These are phyloP conservation scores for Molanna angustata DNA, from an alignment of 2,888 invertebrate species.

Conservation along the genomic window DNA sequence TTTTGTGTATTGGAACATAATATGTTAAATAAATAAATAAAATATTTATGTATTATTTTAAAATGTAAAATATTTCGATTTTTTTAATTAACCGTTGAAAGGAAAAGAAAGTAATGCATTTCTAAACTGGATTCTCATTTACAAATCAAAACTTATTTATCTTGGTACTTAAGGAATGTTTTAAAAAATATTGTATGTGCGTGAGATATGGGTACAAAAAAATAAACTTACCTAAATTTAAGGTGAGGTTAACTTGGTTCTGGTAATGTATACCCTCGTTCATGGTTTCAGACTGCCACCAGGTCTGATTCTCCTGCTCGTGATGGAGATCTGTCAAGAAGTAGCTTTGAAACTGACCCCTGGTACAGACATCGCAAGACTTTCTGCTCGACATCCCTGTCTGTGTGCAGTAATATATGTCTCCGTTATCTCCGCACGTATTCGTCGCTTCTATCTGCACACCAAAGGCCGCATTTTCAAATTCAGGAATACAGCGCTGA, in stretches of 20 bases:
- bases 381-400: slow-evolving; percentile 76
- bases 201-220: neutral
- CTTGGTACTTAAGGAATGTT: no score
- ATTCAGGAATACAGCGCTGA: slow-evolving; percentile 93
- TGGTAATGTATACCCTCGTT: slow-evolving; percentile 89
- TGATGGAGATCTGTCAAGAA: slow-evolving; percentile 93
- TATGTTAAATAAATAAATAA: no score
- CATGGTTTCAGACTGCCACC: slow-evolving; percentile 99
- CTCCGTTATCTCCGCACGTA: slow-evolving; percentile 85
- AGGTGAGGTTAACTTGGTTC: slow-evolving; percentile 87
- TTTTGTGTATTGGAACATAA: no score
- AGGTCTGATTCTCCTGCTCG: slow-evolving; percentile 85
- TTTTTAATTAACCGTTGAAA: neutral
- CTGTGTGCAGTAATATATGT: slow-evolving; percentile 86
- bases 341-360: slow-evolving; percentile 51
- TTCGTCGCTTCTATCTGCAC: slow-evolving; percentile 90
- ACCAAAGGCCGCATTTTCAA: slow-evolving; percentile 94
- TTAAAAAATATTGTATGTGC: neutral
- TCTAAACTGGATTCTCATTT: no score
- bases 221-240: slow-evolving; percentile 69
- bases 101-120: no score
- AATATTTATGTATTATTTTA: no score
- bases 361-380: slow-evolving; percentile 77
- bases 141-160: no score
- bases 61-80: no score